Evolutionary conservation across 2,113 vertebrate species (phyloP).

Genomic region (Lasiurus cinereus): DNA sequence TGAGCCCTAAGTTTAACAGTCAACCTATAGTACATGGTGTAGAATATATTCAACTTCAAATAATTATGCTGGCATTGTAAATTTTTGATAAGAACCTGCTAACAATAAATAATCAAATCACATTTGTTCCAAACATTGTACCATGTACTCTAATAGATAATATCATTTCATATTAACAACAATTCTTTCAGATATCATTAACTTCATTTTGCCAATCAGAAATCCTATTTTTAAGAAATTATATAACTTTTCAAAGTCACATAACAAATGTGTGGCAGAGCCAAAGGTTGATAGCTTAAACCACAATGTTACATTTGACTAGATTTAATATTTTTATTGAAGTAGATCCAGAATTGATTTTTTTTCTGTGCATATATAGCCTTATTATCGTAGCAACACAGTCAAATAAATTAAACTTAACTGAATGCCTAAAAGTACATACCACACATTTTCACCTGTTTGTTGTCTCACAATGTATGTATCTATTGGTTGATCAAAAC

Average conservation of each 20-base stretch:
- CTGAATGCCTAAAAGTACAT: background rate
- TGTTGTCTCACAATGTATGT: background rate
- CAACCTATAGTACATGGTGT: background rate
- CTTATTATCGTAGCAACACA: background rate
- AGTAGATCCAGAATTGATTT: background rate
- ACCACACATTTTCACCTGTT: background rate
- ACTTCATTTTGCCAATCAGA: background rate
- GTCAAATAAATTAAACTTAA: conserved; percentile 3
- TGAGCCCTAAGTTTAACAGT: background rate
- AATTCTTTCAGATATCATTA: background rate
- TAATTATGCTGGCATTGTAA: background rate
- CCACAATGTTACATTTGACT: background rate
- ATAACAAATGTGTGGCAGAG: background rate
- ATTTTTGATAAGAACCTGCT: background rate
- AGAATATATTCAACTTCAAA: conserved; percentile 6
- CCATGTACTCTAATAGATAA: background rate
- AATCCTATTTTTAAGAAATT: background rate
- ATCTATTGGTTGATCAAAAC: background rate
- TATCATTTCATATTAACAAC: background rate
- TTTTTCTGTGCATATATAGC: background rate
- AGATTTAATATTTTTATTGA: background rate
- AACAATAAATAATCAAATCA: background rate
- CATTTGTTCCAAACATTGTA: background rate
- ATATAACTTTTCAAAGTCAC: background rate
- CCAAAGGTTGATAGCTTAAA: background rate